Base-by-base conservation (phyloP, 2,888 invertebrate species). In the Caenorhabditis panamensis region DNA sequence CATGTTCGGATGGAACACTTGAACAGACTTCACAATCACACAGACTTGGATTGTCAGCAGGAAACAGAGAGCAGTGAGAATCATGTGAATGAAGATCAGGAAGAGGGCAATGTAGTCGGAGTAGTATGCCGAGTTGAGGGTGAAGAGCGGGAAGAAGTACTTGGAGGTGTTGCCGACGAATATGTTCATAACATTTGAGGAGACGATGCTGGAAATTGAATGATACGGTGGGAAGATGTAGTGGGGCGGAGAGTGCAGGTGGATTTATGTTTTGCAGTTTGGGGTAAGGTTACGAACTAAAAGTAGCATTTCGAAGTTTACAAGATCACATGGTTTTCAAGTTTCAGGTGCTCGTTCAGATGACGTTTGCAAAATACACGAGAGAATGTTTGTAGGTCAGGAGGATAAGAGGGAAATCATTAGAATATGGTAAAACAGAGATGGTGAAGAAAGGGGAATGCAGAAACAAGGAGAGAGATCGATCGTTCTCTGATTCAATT, bases 171-270 rank as follows among this genome's bases (percentile, higher is more conserved):
- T 73, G 24, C 67, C 62, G 58, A 79, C 41, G 36, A 73, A 56
- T 73, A 79, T 72, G 49, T 72, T 79, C 79, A 79, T 79, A 68
- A 67, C 66, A 67, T 76, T 66, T 22, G 44, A n/a, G 13, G 41
- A 28, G 44, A 18, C 20, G 41, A 9, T 11, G 22, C 24, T 62
- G 41, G 24, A 62, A 44, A 26, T n/a, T n/a, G n/a, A n/a, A 26
- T 9, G 26, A 16, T 5, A 56, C 28, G 26, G 1, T 22, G n/a
- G 9, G 36, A 31, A 11, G 36, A 5, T 18, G 47, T 18, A 49
- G 18, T 8, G 5, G 47, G 1, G 18, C 2, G 24, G 24, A 24
- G 24, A 13, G 41, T 9, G 41, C 41, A 41, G 41, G 41, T 13
- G 41, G 41, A 41, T 22, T 37, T 16, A 37, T 6, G 31, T 6